These are phyloP conservation scores for Malacoctenus gilli DNA, from an alignment of 2,797 vertebrate genomes.

Conservation along the genomic window DNA sequence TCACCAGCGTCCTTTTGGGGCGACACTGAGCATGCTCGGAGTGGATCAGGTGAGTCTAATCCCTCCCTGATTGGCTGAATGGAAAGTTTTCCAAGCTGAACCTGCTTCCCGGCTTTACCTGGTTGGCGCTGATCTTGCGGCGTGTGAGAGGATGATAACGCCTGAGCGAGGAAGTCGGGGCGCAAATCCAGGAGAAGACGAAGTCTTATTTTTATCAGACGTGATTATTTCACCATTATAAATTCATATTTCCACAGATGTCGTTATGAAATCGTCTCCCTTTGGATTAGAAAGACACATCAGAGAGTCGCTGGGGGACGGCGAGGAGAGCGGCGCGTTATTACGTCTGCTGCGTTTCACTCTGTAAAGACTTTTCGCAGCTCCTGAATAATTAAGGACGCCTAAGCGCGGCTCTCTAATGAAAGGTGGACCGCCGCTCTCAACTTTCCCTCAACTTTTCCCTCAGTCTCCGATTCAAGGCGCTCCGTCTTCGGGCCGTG, in stretches of 20 bases:
- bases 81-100: too few relatives aligned
- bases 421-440: constrained; percentile 53
- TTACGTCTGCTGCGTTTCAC: constrained; percentile 50
- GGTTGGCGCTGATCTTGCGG: constrained; percentile 10
- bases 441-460: constrained; percentile 27
- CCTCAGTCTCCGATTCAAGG: constrained; percentile 19
- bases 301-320: constrained; percentile 41
- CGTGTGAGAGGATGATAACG: constrained; percentile 7
- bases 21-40: too few relatives aligned
- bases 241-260: constrained; percentile 31
- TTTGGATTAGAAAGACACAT: constrained; percentile 44
- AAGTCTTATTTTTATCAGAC: constrained; percentile 43
- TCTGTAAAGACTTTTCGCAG: constrained; percentile 57
- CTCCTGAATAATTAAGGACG: constrained; percentile 69
- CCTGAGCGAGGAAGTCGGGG: constrained; percentile 10
- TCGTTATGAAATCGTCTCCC: constrained; percentile 1
- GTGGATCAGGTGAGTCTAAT: too few relatives aligned
- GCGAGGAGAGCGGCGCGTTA: constrained; percentile 43
- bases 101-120: neutral
- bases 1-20: too few relatives aligned
- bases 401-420: constrained; percentile 54
- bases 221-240: constrained; percentile 52
- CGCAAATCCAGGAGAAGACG: constrained; percentile 23
- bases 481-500: too few relatives aligned
- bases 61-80: too few relatives aligned